Conservation (phyloP, 2,113 vertebrate species). For the Equus quagga region DNA sequence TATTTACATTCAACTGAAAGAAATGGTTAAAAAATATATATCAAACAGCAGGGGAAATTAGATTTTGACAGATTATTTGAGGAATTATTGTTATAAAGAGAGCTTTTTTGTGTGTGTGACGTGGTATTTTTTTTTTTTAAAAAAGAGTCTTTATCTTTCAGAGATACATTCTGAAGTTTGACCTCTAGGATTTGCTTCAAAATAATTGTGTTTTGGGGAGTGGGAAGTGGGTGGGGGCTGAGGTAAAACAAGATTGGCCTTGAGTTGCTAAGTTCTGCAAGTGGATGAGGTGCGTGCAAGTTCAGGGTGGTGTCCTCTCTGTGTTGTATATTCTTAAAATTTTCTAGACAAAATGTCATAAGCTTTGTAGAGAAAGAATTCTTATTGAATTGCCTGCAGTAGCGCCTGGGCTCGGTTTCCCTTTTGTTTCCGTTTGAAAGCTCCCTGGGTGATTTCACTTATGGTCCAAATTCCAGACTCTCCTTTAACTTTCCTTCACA, state of each 20-base stretch:
- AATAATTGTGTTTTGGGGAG: neutral
- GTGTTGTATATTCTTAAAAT: neutral
- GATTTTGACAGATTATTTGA: conserved; percentile 21
- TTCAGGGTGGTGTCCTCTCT: neutral
- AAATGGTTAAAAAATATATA: neutral
- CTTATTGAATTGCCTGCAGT: neutral
- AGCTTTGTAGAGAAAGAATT: conserved; percentile 2
- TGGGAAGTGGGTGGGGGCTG: neutral
- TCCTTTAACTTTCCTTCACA: conserved; percentile 9
- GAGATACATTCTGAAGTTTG: neutral
- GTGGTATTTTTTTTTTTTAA: neutral
- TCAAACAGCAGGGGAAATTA: neutral
- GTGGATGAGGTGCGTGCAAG: no score
- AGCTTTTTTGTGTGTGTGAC: neutral
- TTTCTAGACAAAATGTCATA: neutral
- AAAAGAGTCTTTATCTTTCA: neutral
- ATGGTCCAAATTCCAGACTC: conserved; percentile 17
- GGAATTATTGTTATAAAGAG: neutral
- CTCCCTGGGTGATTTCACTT: neutral
- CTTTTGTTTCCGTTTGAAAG: conserved; percentile 44
- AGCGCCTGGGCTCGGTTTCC: neutral
- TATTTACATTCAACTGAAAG: neutral
- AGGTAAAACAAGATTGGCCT: neutral
- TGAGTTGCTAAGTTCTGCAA: neutral
- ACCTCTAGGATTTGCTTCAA: neutral